Evolutionary conservation across 2,113 vertebrate genomes (phyloP).

Genomic region (Aphelocoma coerulescens): DNA sequence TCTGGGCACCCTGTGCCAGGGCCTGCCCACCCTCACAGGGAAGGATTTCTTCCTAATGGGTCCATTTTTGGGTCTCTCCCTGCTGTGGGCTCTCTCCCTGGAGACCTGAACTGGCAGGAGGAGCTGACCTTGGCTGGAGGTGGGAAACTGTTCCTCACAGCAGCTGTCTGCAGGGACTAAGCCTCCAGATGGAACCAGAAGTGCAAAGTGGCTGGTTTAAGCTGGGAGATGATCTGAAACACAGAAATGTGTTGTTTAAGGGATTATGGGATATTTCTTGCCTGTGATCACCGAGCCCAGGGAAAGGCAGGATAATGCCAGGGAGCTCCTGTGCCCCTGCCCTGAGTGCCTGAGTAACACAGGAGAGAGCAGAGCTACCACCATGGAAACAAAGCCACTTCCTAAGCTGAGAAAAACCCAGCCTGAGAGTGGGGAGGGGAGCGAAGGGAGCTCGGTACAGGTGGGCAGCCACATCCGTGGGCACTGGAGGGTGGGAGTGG

Average conservation of each 20-base stretch:
- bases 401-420: neutral
- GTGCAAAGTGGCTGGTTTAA: neutral
- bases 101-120: neutral
- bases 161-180: neutral
- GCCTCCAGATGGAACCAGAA: neutral
- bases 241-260: neutral
- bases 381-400: neutral
- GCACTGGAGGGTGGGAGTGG: neutral
- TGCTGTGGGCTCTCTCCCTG: neutral
- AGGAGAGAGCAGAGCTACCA: neutral
- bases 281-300: neutral
- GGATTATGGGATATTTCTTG: neutral
- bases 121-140: neutral
- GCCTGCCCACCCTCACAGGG: neutral
- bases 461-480: conserved; percentile 6
- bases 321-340: neutral
- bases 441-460: neutral
- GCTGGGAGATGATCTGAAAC: neutral
- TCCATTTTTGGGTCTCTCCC: neutral
- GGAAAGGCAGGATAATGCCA: neutral
- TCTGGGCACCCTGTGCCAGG: neutral
- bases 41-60: neutral
- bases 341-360: neutral
- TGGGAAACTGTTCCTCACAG: neutral
- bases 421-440: neutral